These are phyloP conservation scores for Sesia bembeciformis DNA, from an alignment of 2,888 invertebrate genomes.

Conservation along the genomic window DNA sequence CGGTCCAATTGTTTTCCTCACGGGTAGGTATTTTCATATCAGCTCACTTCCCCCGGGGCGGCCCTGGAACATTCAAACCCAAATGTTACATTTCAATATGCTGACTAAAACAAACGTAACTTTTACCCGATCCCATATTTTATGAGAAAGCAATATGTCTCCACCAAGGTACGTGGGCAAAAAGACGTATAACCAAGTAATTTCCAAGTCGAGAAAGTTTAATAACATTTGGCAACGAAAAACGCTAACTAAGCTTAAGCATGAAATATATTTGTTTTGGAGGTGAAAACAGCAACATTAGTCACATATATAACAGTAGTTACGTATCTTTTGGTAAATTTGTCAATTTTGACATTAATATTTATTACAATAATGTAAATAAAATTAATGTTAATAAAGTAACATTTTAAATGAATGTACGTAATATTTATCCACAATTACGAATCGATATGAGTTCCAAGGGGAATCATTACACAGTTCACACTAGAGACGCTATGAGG, in stretches of 20 bases:
- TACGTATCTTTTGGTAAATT: too few species aligned
- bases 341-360: too few species aligned
- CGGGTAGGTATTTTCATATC: slow-evolving; percentile 23
- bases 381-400: too few species aligned
- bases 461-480: too few species aligned
- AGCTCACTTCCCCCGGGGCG: slow-evolving; percentile 26
- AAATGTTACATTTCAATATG: slow-evolving; percentile 65
- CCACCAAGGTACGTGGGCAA: slow-evolving; percentile 10
- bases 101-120: slow-evolving; percentile 48
- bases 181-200: slow-evolving; percentile 6
- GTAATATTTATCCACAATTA: too few species aligned
- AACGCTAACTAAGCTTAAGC: not conserved
- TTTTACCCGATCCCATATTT: slow-evolving; percentile 41
- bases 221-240: slow-evolving; percentile 9
- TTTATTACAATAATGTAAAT: too few species aligned
- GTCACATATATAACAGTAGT: not conserved
- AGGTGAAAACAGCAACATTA: not conserved
- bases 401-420: too few species aligned
- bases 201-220: slow-evolving; percentile 8
- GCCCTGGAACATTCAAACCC: slow-evolving; percentile 46
- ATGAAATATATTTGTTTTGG: not conserved
- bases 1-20: slow-evolving; percentile 21
- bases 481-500: too few species aligned
- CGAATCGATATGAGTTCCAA: too few species aligned
- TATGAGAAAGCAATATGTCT: slow-evolving; percentile 37